phyloP scores from a whole-genome alignment of 2,113 vertebrate species.

The Spea multiplicata region DNA sequence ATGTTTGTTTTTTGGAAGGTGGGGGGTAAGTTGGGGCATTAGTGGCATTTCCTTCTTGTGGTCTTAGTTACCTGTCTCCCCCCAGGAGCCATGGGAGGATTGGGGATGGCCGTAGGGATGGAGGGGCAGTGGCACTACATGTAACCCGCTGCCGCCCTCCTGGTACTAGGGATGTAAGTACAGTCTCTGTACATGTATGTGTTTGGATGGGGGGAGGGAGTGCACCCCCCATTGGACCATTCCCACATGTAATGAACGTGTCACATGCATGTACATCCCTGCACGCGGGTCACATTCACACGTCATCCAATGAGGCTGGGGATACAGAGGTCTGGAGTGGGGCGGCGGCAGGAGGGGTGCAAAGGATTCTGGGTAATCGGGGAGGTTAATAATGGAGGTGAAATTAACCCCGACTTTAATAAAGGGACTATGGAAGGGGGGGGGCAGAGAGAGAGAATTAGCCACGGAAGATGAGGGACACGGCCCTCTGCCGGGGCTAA shows the following conservation, averaged over 20 bases:
- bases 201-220: conserved; percentile 7
- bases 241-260: conserved; percentile 5
- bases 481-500: conserved; percentile 31
- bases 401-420: no score
- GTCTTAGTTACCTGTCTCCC: conserved; percentile 34
- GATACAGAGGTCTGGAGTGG: background rate
- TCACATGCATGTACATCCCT: conserved; percentile 36
- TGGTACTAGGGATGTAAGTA: conserved; percentile 53
- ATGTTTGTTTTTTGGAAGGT: background rate
- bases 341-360: background rate
- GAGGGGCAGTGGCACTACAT: conserved; percentile 59
- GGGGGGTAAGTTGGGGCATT: no score
- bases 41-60: conserved; percentile 17
- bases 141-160: conserved; percentile 36
- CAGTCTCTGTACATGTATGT: conserved; percentile 30
- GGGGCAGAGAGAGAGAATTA: conserved; percentile 36
- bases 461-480: conserved; percentile 44
- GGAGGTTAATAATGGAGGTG: background rate
- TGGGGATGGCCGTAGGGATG: conserved; percentile 57
- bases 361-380: background rate
- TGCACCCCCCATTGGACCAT: conserved; percentile 4
- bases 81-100: conserved; percentile 52
- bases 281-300: conserved; percentile 6
- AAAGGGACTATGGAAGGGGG: background rate
- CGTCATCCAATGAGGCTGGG: background rate